A percentile compares a stretch with the other conserved stretches of the same genome.
phyloP scores from a whole-genome alignment of 2,113 vertebrate species.

The Sinocyclocheilus anophthalmus region DNA sequence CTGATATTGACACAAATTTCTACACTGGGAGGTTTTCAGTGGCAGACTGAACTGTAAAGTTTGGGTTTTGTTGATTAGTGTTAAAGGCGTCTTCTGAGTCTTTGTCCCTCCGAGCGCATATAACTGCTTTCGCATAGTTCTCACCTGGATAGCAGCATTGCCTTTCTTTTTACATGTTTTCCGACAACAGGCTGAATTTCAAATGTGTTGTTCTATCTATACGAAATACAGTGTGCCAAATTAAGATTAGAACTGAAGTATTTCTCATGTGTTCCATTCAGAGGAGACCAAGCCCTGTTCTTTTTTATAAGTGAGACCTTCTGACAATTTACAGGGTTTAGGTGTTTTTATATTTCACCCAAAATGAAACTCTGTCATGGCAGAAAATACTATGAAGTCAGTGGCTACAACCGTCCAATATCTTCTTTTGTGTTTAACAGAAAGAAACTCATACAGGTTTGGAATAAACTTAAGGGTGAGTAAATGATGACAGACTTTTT shows the following conservation, averaged over 20 bases:
- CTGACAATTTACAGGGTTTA: background rate
- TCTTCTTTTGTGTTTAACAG: too few relatives aligned
- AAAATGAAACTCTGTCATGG: too few relatives aligned
- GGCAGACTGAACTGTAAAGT: background rate
- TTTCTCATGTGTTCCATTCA: background rate
- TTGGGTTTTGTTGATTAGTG: background rate
- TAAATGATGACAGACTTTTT: too few relatives aligned
- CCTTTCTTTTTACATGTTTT: background rate
- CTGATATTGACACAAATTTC: background rate
- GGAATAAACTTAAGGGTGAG: too few relatives aligned
- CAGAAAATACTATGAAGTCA: too few relatives aligned
- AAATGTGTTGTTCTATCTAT: background rate
- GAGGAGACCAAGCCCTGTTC: background rate
- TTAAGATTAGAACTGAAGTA: background rate
- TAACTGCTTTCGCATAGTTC: conserved; percentile 3
- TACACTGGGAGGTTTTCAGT: background rate
- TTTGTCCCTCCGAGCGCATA: background rate
- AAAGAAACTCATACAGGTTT: too few relatives aligned
- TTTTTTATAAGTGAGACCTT: background rate
- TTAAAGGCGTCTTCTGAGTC: background rate
- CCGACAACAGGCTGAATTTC: background rate
- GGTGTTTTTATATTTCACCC: background rate
- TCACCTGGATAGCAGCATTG: conserved; percentile 15
- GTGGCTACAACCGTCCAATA: too few relatives aligned
- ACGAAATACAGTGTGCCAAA: background rate